These are phyloP conservation scores for Phyllopteryx taeniolatus DNA, from an alignment of 2,113 vertebrate genomes.

Conservation along the genomic window DNA sequence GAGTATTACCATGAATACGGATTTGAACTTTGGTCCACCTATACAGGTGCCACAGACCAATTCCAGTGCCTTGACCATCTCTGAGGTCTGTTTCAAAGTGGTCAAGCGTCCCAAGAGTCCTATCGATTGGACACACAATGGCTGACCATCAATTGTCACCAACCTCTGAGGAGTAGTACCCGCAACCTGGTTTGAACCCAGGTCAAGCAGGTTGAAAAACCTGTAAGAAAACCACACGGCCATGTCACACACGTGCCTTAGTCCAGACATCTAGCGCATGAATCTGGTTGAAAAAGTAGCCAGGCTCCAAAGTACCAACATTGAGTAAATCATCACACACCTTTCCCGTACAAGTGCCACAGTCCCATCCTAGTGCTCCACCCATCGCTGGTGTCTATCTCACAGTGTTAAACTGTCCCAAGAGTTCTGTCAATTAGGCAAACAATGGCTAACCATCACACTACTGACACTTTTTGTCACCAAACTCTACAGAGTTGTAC, in stretches of 20 bases:
- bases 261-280: no score
- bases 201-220: no score
- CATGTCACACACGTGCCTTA: no score
- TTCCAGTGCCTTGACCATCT: background rate
- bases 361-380: background rate
- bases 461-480: background rate
- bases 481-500: background rate
- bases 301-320: no score
- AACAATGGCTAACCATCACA: background rate
- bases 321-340: no score
- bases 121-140: no score
- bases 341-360: background rate
- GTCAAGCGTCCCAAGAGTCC: background rate
- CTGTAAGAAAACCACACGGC: no score
- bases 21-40: background rate
- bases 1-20: no score
- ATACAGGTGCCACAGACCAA: background rate
- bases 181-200: no score
- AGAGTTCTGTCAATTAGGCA: background rate
- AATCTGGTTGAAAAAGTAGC: no score
- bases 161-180: no score
- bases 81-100: background rate
- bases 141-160: no score
- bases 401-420: background rate
- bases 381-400: background rate